Conservation (phyloP, 2,888 invertebrate species). For the Drosophila pseudotalamancana region DNA sequence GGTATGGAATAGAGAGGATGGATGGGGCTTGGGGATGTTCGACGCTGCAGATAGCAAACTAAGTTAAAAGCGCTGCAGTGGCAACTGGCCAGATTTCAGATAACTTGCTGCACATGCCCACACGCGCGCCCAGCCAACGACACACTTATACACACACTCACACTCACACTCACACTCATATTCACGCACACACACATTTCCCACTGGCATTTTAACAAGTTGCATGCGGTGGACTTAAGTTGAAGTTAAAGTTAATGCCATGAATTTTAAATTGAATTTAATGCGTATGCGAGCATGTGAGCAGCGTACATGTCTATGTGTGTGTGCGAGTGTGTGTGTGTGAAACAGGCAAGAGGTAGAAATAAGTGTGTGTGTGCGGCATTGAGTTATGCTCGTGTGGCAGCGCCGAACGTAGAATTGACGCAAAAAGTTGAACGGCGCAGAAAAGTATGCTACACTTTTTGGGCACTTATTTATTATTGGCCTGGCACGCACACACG, state of each 20-base stretch:
- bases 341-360: background rate
- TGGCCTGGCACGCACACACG: constrained; percentile 45
- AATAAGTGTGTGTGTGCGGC: background rate
- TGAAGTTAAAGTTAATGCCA: constrained; percentile 78
- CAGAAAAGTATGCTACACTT: constrained; percentile 66
- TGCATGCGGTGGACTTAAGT: constrained; percentile 77
- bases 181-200: constrained; percentile 1
- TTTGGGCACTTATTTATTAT: constrained; percentile 77
- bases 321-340: background rate
- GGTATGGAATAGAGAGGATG: background rate
- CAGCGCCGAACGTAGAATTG: constrained; percentile 55
- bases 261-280: constrained; percentile 79
- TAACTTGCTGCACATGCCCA: constrained; percentile 42
- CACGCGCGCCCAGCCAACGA: constrained; percentile 2
- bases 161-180: background rate
- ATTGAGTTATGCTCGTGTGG: constrained; percentile 24
- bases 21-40: background rate
- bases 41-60: constrained; percentile 55
- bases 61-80: constrained; percentile 69
- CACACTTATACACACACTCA: constrained; percentile 2
- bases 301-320: constrained; percentile 8
- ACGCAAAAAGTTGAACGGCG: constrained; percentile 70
- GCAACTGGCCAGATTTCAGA: constrained; percentile 56
- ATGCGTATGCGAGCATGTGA: constrained; percentile 61
- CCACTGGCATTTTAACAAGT: constrained; percentile 66